Percentiles rank a stretch among this genome's conserved stretches.
These are phyloP conservation scores for Hydrochoerus hydrochaeris DNA, from an alignment of 2,113 vertebrate species.

Conservation along the genomic window DNA sequence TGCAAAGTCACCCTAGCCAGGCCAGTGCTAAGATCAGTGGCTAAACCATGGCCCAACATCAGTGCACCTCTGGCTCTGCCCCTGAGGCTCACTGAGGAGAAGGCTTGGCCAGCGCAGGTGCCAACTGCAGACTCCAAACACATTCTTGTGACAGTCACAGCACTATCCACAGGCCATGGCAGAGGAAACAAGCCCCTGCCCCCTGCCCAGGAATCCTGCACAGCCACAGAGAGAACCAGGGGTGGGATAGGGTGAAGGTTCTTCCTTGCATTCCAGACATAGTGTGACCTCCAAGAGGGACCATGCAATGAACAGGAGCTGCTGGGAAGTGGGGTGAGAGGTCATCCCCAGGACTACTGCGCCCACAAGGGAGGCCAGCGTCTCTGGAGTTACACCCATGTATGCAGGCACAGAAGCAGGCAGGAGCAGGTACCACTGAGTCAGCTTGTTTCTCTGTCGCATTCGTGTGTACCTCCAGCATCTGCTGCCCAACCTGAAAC, in stretches of 20 bases:
- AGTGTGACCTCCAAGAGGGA: background rate
- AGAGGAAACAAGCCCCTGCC: background rate
- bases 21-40: background rate
- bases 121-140: background rate
- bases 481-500: background rate
- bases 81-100: background rate
- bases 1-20: background rate
- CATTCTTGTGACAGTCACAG: accelerated
- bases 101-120: accelerated
- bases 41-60: too few species aligned
- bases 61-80: background rate
- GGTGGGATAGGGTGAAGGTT: background rate
- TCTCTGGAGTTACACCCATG: background rate
- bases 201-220: background rate
- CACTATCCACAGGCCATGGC: background rate
- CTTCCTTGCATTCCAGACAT: background rate
- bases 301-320: background rate
- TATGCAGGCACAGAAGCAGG: background rate
- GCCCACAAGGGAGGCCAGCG: background rate
- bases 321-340: background rate
- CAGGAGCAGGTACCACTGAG: background rate
- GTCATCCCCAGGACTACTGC: background rate
- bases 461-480: background rate
- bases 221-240: background rate
- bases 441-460: background rate